Evolutionary conservation across 2,888 invertebrate genomes (phyloP), one percentile per base, ranked within the genome.

Genomic region (Cancer borealis): DNA sequence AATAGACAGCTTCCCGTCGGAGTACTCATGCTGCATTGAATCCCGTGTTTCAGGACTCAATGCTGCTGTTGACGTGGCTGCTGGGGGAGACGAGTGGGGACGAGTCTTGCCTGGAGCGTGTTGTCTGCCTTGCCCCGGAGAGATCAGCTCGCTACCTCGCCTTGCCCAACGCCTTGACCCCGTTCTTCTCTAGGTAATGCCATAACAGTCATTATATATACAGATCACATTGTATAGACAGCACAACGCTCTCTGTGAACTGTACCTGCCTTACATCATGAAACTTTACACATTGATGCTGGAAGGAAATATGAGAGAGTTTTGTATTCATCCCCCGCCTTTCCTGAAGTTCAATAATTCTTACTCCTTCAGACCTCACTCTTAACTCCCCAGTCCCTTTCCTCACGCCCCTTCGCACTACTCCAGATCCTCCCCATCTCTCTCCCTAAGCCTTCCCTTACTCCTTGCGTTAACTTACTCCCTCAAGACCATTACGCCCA

Each of bases 11-110:
- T 49, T 54, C 17, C 21, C 60, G 21, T 5, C 60, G 60, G n/a
- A 73, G 26, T 73, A 73, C 21, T 73, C 26, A n/a, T 84, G 39
- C 12, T 39, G 14, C n/a, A 10, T 84, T 39, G 39, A 84, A 39
- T 60, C 21, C 60, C 30, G 1, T 60, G 30, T 92, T 92, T 4
- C 92, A 94, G 94, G 98, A 98, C 96, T 97, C 98, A 49, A 96
- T 98, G 94, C 96, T 98, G 95, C 97, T 98, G 96, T 96, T 98
- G 95, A 97, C 98, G 96, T 98, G 98, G 96, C 96, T 98, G 88
- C 97, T 98, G 93, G 98, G 98, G 84, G 97, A 97, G 96, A 96
- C 96, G 17, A 97, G 97, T 46, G 87, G 92, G n/a, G 91, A 92
- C 91, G 73, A 79, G 6, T 47, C 92, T 12, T 94, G 94, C 73